These are phyloP conservation scores for Heliconius hewitsoni DNA, from an alignment of 1,140 invertebrate species.

Conservation along the genomic window DNA sequence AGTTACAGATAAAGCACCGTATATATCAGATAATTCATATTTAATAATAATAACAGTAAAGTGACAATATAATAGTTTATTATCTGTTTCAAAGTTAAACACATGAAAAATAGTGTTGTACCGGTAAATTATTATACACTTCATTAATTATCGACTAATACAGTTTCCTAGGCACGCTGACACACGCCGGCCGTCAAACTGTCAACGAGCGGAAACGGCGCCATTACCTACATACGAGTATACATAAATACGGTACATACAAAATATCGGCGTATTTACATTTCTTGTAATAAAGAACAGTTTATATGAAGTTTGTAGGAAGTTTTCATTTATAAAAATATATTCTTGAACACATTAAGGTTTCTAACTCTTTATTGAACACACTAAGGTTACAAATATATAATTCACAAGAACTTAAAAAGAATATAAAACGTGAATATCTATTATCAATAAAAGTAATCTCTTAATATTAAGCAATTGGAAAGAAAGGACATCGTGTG, in stretches of 20 bases:
- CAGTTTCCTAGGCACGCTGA: constrained; percentile 38
- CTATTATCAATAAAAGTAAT: no score
- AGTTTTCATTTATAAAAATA: neutral
- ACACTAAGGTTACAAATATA: no score
- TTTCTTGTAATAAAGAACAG: neutral
- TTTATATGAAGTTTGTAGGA: neutral
- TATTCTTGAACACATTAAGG: no score
- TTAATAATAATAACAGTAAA: neutral
- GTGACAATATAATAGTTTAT: neutral
- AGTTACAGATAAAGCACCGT: no score
- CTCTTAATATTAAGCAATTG: no score
- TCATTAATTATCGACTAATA: constrained; percentile 36
- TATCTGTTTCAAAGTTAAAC: neutral
- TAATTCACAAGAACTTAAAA: no score
- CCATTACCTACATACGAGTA: neutral
- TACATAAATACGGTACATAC: neutral
- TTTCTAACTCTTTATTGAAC: no score
- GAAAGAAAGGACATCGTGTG: no score
- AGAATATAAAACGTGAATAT: no score
- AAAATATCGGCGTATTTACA: neutral
- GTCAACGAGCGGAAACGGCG: constrained; percentile 41
- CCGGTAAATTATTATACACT: constrained; percentile 31
- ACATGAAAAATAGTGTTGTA: constrained; percentile 15
- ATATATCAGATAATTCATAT: neutral
- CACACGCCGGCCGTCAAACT: constrained; percentile 38